These are phyloP conservation scores for Phoenicopterus ruber DNA, from an alignment of 2,113 vertebrate species.

Conservation along the genomic window DNA sequence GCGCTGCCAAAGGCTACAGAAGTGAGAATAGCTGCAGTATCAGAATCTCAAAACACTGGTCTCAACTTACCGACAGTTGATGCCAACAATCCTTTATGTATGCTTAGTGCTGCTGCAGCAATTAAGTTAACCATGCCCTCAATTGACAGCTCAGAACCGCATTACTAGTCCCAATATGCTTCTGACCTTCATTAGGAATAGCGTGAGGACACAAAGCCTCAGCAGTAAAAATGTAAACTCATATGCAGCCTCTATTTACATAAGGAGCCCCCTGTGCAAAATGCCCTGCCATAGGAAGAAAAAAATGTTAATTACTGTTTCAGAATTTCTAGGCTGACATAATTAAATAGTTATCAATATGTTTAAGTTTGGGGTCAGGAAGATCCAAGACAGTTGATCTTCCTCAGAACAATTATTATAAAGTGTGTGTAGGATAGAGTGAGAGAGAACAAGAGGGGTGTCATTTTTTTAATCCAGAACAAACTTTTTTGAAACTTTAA, in stretches of 20 bases:
- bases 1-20: constrained; percentile 18
- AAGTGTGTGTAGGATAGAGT: rapidly evolving
- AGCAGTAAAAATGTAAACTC: background rate
- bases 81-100: background rate
- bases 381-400: background rate
- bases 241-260: background rate
- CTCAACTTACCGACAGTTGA: background rate
- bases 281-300: background rate
- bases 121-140: background rate
- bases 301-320: background rate
- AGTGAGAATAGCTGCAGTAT: background rate
- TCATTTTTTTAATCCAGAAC: background rate
- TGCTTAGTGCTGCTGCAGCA: background rate
- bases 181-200: background rate
- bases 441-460: background rate
- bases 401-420: background rate
- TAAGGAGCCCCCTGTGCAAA: background rate
- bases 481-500: background rate
- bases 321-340: background rate
- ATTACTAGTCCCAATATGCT: background rate
- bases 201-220: background rate
- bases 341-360: background rate
- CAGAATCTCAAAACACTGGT: background rate
- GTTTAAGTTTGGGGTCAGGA: background rate
- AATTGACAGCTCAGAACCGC: background rate